phyloP scores from a whole-genome alignment of 1,140 invertebrate genomes.

The Kradibia gibbosae region DNA sequence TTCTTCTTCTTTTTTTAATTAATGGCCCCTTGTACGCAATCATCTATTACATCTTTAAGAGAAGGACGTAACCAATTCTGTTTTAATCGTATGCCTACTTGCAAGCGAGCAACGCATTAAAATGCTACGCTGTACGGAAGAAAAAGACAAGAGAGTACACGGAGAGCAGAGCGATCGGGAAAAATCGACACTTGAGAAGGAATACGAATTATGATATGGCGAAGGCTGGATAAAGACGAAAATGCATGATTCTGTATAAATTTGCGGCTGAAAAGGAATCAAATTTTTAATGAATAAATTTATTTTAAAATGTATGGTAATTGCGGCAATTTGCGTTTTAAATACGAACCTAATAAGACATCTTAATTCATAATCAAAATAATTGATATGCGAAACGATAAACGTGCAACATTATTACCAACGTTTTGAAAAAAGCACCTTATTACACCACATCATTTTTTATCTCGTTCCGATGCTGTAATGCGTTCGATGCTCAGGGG shows the following conservation, averaged over 20 bases:
- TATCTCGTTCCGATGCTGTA: neutral
- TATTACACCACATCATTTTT: neutral
- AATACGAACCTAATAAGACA: neutral
- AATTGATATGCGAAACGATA: neutral
- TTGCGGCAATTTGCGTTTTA: neutral
- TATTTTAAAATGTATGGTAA: neutral
- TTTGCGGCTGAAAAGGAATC: neutral
- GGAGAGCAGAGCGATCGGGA: neutral
- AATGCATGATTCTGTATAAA: conserved; percentile 1
- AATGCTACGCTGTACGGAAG: neutral
- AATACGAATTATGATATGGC: conserved; percentile 6
- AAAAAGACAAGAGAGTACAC: neutral
- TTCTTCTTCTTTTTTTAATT: neutral
- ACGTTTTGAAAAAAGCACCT: neutral
- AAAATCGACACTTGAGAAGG: conserved; percentile 24
- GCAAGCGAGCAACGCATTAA: neutral
- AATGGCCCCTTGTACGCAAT: neutral
- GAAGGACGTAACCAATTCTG: neutral
- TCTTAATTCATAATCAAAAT: conserved; percentile 7
- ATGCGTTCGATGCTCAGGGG: neutral
- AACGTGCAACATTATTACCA: neutral
- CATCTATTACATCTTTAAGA: neutral
- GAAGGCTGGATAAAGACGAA: neutral
- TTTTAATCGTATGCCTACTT: neutral
- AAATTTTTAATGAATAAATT: conserved; percentile 14